These are phyloP conservation scores for Proteles cristata DNA, from an alignment of 2,113 vertebrate genomes.

Conservation along the genomic window DNA sequence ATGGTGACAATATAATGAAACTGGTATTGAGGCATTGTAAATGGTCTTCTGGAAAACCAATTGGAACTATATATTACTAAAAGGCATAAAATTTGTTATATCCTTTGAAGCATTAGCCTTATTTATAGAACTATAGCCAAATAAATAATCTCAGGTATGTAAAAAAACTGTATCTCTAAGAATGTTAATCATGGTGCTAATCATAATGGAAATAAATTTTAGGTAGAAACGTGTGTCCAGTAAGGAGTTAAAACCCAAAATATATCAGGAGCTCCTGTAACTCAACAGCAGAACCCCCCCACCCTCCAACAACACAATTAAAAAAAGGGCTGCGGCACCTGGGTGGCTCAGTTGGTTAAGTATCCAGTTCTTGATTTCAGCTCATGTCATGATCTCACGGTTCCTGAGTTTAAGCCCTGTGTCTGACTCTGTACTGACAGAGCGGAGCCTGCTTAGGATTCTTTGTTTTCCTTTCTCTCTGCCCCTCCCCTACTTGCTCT, in stretches of 20 bases:
- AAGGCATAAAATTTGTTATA: not conserved
- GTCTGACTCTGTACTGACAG: too few species aligned
- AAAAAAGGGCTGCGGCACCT: not conserved
- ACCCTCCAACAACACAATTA: not conserved
- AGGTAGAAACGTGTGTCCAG: not conserved
- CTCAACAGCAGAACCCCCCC: not conserved
- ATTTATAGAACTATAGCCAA: not conserved
- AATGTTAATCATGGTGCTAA: constrained; percentile 1
- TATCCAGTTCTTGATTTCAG: too few species aligned
- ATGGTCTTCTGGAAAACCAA: constrained; percentile 29
- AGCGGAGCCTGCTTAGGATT: too few species aligned
- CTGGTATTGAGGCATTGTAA: not conserved
- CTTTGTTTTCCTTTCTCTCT: too few species aligned
- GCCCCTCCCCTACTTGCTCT: too few species aligned
- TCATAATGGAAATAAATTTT: not conserved
- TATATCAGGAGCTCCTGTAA: not conserved
- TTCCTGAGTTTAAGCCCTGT: too few species aligned
- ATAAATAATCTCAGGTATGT: constrained; percentile 12
- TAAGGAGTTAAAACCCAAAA: not conserved
- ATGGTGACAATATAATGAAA: not conserved
- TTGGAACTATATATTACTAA: constrained; percentile 1
- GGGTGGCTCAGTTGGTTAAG: too few species aligned
- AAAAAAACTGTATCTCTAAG: not conserved
- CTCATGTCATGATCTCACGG: too few species aligned
- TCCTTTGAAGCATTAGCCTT: not conserved